A percentile compares a stretch with the other conserved stretches of the same genome.
Evolutionary conservation across 1,140 invertebrate species (phyloP).

Genomic region (Lepidostoma basale): DNA sequence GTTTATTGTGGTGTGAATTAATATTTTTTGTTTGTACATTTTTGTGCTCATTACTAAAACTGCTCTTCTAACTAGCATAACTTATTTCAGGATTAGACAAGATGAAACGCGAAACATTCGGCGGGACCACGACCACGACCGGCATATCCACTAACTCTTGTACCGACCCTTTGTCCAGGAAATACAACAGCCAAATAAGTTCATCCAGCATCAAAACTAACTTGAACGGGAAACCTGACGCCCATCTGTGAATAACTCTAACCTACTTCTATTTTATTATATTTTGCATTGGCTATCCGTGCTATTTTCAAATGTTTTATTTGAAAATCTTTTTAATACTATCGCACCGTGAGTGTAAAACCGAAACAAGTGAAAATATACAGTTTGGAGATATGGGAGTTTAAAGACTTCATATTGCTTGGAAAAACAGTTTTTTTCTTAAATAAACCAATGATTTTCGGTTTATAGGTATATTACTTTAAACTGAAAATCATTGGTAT

Average conservation of each 20-base stretch:
- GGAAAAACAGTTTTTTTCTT: too few species aligned
- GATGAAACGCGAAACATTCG: neutral
- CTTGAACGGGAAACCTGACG: neutral
- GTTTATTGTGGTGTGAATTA: neutral
- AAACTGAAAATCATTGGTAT: too few species aligned
- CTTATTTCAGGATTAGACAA: slow-evolving; percentile 39
- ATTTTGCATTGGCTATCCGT: too few species aligned
- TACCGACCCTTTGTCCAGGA: slow-evolving; percentile 10
- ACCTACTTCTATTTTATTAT: too few species aligned
- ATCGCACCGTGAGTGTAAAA: too few species aligned
- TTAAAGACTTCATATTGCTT: too few species aligned
- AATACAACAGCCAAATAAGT: slow-evolving; percentile 11
- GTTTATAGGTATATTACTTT: too few species aligned
- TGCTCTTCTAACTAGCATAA: neutral
- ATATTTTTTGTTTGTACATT: neutral
- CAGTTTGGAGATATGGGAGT: too few species aligned
- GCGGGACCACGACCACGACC: slow-evolving; percentile 18
- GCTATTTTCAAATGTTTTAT: too few species aligned
- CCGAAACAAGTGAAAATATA: neutral
- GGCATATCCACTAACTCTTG: slow-evolving; percentile 13
- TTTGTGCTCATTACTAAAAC: slow-evolving; percentile 8
- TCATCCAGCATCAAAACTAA: neutral
- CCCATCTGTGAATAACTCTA: too few species aligned
- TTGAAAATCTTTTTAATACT: too few species aligned
- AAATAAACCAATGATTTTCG: too few species aligned